Evolutionary conservation across 37 sponge, comb jelly and placozoan species (phyloP), one percentile per base, ranked within the genome.

Genomic region (Haliclona indistincta): DNA sequence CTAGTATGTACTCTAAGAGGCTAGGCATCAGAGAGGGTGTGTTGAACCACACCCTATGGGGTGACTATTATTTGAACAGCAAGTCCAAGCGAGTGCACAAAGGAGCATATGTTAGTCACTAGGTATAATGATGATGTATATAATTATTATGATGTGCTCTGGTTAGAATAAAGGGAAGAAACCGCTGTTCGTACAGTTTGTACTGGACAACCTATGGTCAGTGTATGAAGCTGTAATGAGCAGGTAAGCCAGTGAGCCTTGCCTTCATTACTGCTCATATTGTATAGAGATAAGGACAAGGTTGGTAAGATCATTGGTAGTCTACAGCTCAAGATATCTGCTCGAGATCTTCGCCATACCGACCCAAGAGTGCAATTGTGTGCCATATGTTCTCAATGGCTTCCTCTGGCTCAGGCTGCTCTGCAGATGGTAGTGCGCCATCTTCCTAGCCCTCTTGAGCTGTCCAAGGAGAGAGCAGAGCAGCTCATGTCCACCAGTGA

Each of bases 181-280:
- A 64, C 99, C 99, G 23, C 80, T 98, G 15, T 98, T 98, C 88
- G 99, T 95, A 26, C 91, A 92, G 68, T 89, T 98, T 74, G 83
- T 98, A 8, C 61, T 98, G 73, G 99, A 98, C 13, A 93, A 93
- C 60, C 67, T 98, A 4, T 98, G 99, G 99, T 79, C 89, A 42
- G 93, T 98, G 20, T 98, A 98, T 38, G 80, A 92, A n/a, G 93
- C 93, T 19, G 91, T 95, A 19, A 6, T 89, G 11, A 15, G 77
- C 28, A 81, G 73, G 11, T 73, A 70, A 65, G 67, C 62, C 25
- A 11, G 51, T 61, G 63, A 61, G 33, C 32, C 10, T 10, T 61
- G 53, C 53, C 10, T 20, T 19, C 26, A 61, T n/a, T 28, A 68
- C n/a, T n/a, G n/a, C n/a, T n/a, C n/a, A n/a, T n/a, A n/a, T 25